Base-by-base conservation (phyloP, 2,113 vertebrate species). In the Thryonomys swinderianus region DNA sequence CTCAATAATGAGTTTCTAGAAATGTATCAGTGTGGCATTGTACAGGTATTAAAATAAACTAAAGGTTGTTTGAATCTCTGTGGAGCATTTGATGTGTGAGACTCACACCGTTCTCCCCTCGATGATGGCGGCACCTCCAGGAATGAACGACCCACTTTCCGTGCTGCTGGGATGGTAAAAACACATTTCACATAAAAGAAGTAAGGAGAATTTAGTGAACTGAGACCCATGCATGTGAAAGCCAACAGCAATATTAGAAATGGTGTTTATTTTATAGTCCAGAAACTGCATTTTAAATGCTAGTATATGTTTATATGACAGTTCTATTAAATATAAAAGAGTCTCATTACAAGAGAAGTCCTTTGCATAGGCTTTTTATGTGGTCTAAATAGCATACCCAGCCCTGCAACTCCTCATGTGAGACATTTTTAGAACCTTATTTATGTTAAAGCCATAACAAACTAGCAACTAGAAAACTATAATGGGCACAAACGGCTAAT, bases 341-440 rank as follows among this genome's bases (percentile, higher is more conserved):
- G 97, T 97, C 98, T 97, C 93, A 97, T 98, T 98, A 98, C 98
- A 98, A 97, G 98, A 97, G 96, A 98, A 98, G 93, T 95, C 97
- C 98, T 98, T 98, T 98, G 96, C 98, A 82, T 97, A 90, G 98
- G 94, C 95, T 98, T 98, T 99, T 99, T 98, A 99, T 98, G 97
- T 89, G 97, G 92, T 95, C 98, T 98, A 98, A 98, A 99, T 98
- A 97, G 97, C 97, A 97, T 98, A 97, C 96, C 98, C 97, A 98
- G 97, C 85, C 96, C 98, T 99, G 98, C 98, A 98, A 96, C 98
- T 98, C 92, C 96, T 99, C 99, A 99, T 97, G 97, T 92, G 96
- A 98, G 98, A 99, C 99, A 98, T 99, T 99, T 99, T 98, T 99
- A 99, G 98, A 98, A 98, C 98, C 96, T 97, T 99, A 99, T 99